Conservation (phyloP, 2,797 vertebrate species). For the Oryzias sinensis region DNA sequence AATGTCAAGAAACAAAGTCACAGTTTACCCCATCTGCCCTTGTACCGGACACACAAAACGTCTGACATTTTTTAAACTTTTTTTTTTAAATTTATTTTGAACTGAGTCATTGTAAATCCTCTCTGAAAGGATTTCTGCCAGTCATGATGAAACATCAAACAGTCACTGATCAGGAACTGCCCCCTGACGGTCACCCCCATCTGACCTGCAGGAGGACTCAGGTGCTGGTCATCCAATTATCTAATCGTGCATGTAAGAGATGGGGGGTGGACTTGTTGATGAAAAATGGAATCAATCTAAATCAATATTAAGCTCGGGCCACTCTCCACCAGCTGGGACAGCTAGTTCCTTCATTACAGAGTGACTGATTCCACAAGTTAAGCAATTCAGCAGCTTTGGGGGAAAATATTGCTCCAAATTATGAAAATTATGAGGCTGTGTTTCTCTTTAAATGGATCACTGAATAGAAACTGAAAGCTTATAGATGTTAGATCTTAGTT, state of each 20-base stretch:
- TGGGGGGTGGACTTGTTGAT: slow-evolving; percentile 51
- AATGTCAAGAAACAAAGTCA: background rate
- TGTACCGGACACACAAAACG: background rate
- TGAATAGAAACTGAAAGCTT: too few relatives aligned
- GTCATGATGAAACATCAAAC: slow-evolving; percentile 5
- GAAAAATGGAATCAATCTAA: slow-evolving; percentile 35
- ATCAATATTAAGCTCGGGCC: slow-evolving; percentile 45
- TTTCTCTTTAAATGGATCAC: too few relatives aligned
- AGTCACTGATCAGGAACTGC: slow-evolving; percentile 22
- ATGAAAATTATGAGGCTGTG: too few relatives aligned
- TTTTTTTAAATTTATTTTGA: too few relatives aligned
- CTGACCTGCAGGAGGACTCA: slow-evolving; percentile 60
- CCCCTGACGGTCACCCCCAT: slow-evolving; percentile 28
- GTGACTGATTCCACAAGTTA: slow-evolving; percentile 3
- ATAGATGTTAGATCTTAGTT: too few relatives aligned
- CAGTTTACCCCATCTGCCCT: background rate
- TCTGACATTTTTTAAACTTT: too few relatives aligned
- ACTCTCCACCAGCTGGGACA: slow-evolving; percentile 47
- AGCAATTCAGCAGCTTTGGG: slow-evolving; percentile 5
- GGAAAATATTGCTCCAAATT: too few relatives aligned
- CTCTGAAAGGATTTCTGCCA: background rate
- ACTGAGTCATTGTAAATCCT: too few relatives aligned
- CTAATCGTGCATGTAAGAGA: slow-evolving; percentile 14
- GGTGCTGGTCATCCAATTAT: slow-evolving; percentile 58
- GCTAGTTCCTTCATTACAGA: background rate